A percentile compares a stretch with the other conserved stretches of the same genome.
Conservation (phyloP, 2,113 vertebrate species). For the Lophochroa leadbeateri region DNA sequence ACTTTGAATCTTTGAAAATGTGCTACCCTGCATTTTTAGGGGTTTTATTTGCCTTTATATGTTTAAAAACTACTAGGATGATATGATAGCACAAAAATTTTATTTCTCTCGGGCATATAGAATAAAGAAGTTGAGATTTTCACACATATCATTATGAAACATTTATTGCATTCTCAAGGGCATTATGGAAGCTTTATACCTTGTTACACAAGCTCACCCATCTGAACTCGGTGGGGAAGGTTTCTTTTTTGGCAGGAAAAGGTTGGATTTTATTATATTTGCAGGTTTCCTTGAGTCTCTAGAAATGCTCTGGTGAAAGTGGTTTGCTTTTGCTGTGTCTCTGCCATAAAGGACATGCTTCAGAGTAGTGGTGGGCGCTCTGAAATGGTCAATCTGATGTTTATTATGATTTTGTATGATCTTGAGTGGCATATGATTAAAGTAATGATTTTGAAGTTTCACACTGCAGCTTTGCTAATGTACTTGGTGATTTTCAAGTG, state of each 20-base stretch:
- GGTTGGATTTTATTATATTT: not conserved
- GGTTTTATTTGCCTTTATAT: not conserved
- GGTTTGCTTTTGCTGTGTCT: not conserved
- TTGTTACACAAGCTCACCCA: not conserved
- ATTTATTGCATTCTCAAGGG: not conserved
- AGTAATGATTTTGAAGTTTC: slow-evolving; percentile 9
- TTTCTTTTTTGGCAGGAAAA: not conserved
- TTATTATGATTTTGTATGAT: not conserved
- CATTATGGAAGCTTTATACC: not conserved
- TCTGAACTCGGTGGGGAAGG: not conserved
- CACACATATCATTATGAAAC: not conserved
- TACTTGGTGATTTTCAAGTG: slow-evolving; percentile 29
- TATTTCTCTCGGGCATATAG: not conserved
- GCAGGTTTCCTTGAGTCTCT: not conserved
- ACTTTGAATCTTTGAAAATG: not conserved
- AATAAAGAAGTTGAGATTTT: not conserved
- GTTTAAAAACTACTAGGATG: not conserved
- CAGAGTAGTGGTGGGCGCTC: not conserved
- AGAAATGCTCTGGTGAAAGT: not conserved
- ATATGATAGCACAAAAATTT: not conserved
- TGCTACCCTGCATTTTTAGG: not conserved
- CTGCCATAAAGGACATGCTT: not conserved
- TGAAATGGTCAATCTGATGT: not conserved
- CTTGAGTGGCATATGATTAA: slow-evolving; percentile 39
- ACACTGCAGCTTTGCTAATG: not conserved